Evolutionary conservation across 1,140 invertebrate genomes (phyloP), one percentile per base, ranked within the genome.

Genomic region (Littorina saxatilis): DNA sequence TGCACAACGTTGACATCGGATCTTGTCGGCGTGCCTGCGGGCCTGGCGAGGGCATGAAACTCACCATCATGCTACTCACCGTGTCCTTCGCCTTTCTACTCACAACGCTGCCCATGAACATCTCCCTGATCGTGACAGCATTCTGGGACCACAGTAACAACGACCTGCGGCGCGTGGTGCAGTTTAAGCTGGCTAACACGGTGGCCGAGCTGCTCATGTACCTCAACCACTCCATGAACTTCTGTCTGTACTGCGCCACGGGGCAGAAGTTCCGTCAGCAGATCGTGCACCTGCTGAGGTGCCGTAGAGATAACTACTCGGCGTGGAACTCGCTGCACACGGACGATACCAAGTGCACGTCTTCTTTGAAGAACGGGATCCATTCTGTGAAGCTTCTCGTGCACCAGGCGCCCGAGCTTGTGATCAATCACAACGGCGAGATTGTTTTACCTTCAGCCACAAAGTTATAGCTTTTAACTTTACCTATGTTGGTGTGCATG

Each of bases 211-310:
- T 92, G 23, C 84, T 92, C 0, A 92, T 92, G 90, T 93, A 92
- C 82, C 76, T 90, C 5, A 93, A 93, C 78, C 92, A 93, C 83
- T 91, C 91, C 39, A 88, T 91, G 27, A 92, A 92, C 83, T 93
- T 93, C 83, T 91, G 92, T 74, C 85, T 93, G 0, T 93, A 93
- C 83, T 92, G 90, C 79, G 89, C 91, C 20, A 91, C 89, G 15
- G 92, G 92, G 0, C 85, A 89, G 76, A 90, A 90, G 82, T 93
- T 93, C 81, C 75, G 92, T 13, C 66, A 68, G 32, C 66, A 68
- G 66, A 68, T 68, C 66, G 17, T 68, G 66, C 29, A 68, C 37
- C 37, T 68, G 27, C 32, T 68, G 7, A 27, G 66, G 27, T 68
- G 66, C 32, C 7, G 37, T 11, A 68, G 66, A 32, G 66, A 68